These are phyloP conservation scores for Mus musculus DNA, from an alignment of 2,113 vertebrate species.

Conservation along the genomic window DNA sequence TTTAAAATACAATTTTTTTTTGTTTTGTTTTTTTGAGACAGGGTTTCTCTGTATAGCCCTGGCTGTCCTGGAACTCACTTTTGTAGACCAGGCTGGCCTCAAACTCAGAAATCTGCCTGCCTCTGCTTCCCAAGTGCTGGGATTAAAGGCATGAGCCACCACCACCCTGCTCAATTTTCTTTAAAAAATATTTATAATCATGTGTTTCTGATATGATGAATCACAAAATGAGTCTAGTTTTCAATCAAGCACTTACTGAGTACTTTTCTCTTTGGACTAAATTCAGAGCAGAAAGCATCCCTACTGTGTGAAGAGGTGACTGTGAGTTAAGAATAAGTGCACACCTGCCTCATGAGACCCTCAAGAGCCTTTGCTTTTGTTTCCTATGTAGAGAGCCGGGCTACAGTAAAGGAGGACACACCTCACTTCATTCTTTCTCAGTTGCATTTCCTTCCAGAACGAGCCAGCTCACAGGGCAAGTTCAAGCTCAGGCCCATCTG, in stretches of 20 bases:
- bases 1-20: constrained; percentile 50
- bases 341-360: not conserved
- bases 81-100: no score
- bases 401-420: not conserved
- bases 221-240: constrained; percentile 8
- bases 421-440: not conserved
- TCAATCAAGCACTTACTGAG: not conserved
- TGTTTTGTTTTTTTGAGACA: not conserved
- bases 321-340: not conserved
- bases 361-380: not conserved
- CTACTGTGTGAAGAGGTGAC: not conserved
- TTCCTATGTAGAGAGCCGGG: not conserved
- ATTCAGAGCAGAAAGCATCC: not conserved
- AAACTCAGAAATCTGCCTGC: no score
- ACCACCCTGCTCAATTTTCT: no score
- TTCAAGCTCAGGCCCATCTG: no score
- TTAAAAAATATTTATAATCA: constrained; percentile 39
- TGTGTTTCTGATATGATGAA: not conserved
- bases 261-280: not conserved
- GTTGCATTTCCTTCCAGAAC: not conserved
- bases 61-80: no score
- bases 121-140: no score
- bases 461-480: not conserved
- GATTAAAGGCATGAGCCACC: no score
- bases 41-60: no score